Conservation (phyloP, 64 coral and sea anemone species). For the Porites australiensis region DNA sequence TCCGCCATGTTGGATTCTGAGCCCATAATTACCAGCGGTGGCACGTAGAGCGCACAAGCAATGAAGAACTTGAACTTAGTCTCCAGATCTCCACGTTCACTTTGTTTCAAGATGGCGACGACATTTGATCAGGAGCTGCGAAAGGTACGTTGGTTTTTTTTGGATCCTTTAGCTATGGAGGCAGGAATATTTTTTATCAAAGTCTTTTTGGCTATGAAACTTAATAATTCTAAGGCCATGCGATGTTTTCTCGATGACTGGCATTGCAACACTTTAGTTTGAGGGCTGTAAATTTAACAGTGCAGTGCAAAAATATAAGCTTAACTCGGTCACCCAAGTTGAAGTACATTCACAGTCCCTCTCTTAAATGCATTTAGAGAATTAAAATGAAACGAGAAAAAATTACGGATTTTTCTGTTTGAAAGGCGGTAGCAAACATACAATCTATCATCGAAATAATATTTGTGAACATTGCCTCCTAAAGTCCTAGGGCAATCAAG, state of each 20-base stretch:
- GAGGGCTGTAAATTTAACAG: too few species aligned
- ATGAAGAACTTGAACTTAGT: neutral
- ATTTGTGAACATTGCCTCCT: too few species aligned
- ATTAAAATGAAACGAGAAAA: too few species aligned
- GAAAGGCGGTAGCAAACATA: too few species aligned
- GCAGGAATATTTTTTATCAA: neutral
- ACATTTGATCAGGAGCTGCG: conserved; percentile 91
- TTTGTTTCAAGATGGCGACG: conserved; percentile 83
- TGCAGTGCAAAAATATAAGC: too few species aligned
- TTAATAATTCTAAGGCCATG: neutral
- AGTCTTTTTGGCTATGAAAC: neutral
- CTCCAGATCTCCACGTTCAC: neutral
- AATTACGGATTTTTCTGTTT: too few species aligned
- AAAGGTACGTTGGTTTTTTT: conserved; percentile 62
- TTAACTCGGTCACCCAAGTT: too few species aligned
- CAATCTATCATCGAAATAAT: too few species aligned
- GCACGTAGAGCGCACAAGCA: neutral
- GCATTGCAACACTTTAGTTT: too few species aligned
- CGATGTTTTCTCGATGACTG: neutral
- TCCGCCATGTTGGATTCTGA: conserved; percentile 1
- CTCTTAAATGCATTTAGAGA: too few species aligned
- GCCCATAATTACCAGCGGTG: neutral
- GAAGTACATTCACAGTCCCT: too few species aligned
- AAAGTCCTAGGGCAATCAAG: too few species aligned
- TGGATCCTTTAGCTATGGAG: neutral